These are phyloP conservation scores for Reticulitermes speratus DNA, from an alignment of 1,140 invertebrate genomes.

Conservation along the genomic window DNA sequence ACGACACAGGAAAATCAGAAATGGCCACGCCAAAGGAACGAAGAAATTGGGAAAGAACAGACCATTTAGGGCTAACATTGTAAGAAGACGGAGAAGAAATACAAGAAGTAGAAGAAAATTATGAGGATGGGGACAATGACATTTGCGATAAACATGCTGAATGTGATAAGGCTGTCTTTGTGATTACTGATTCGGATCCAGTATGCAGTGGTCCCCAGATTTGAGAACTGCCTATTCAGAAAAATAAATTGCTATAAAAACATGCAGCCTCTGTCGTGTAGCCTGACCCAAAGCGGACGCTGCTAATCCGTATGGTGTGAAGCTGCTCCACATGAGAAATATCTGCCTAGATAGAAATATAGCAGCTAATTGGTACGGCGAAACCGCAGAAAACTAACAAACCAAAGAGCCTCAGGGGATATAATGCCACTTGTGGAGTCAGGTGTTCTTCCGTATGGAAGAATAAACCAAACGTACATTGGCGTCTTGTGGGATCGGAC, in stretches of 20 bases:
- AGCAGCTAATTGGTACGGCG: background rate
- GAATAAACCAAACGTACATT: background rate
- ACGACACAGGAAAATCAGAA: no score
- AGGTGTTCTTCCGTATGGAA: background rate
- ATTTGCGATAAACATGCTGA: no score
- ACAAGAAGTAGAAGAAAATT: no score
- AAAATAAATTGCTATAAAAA: background rate
- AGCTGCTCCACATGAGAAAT: background rate
- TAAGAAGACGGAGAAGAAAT: no score
- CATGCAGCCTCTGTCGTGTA: background rate
- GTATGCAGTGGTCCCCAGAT: no score
- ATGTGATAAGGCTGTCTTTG: no score
- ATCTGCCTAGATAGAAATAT: background rate
- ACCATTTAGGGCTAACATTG: no score
- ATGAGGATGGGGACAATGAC: no score
- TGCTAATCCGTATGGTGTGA: background rate
- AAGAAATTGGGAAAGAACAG: no score
- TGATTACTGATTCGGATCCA: no score
- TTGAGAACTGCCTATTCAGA: no score
- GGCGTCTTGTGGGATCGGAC: background rate
- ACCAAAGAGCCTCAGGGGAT: background rate
- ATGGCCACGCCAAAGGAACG: no score
- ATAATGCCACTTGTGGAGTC: background rate
- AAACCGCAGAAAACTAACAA: background rate
- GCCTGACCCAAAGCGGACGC: background rate